Percentiles rank a stretch among this genome's conserved stretches.
phyloP scores from a whole-genome alignment of 2,888 invertebrate species.

The Ennomos quercinarius region DNA sequence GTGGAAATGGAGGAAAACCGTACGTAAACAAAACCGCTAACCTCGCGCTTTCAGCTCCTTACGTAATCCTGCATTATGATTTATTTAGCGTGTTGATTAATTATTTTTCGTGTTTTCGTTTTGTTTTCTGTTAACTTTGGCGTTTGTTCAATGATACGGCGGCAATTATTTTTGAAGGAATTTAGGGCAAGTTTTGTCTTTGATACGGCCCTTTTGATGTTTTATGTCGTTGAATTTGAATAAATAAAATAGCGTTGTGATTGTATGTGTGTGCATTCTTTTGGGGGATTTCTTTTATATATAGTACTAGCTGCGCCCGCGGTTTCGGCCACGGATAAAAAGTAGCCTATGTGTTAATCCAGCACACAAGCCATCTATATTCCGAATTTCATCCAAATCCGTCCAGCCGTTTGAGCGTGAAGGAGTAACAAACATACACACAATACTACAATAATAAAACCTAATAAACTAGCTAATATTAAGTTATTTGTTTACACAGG shows the following conservation, averaged over 20 bases:
- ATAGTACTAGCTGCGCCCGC: too few species aligned
- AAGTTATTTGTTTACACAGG: too few species aligned
- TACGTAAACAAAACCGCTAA: conserved; percentile 48
- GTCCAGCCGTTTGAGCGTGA: too few species aligned
- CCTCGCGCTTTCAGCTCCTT: conserved; percentile 44
- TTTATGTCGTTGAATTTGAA: conserved; percentile 17
- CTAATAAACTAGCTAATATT: too few species aligned
- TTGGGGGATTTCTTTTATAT: not conserved
- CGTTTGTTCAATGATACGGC: conserved; percentile 60
- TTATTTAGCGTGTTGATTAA: conserved; percentile 75
- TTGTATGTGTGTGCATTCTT: conserved; percentile 2
- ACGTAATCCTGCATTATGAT: conserved; percentile 75
- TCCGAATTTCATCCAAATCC: too few species aligned
- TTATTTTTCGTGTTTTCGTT: conserved; percentile 68
- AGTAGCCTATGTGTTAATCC: too few species aligned
- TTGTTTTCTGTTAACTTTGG: conserved; percentile 68
- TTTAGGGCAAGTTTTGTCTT: conserved; percentile 30
- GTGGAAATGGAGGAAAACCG: conserved; percentile 74
- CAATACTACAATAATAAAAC: too few species aligned
- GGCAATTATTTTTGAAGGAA: conserved; percentile 34
- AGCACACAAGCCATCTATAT: not conserved
- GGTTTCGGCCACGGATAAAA: too few species aligned
- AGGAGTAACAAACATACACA: too few species aligned
- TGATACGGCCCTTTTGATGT: conserved; percentile 37
- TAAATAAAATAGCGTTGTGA: conserved; percentile 6